Conservation (phyloP, 2,888 invertebrate genomes). For the Cerastoderma edule region DNA sequence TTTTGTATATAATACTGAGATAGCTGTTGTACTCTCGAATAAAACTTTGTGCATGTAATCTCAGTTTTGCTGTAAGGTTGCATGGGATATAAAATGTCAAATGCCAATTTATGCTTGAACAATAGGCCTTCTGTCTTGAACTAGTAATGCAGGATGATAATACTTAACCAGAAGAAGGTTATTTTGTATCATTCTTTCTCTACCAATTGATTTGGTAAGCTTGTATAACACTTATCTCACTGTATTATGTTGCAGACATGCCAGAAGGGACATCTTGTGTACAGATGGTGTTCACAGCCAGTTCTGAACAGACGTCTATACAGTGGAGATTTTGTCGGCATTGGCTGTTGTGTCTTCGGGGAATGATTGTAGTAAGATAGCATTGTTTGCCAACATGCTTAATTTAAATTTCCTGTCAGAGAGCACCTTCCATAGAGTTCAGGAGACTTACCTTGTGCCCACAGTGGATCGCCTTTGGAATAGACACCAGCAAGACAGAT, state of each 20-base stretch:
- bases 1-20: no score
- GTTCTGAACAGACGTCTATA: neutral
- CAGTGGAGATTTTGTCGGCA: neutral
- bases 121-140: no score
- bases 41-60: no score
- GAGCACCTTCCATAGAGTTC: neutral
- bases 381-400: neutral
- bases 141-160: no score
- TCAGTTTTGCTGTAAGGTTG: no score
- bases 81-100: no score
- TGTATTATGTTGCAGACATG: neutral
- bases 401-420: neutral
- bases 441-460: neutral
- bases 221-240: no score
- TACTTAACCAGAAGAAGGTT: no score
- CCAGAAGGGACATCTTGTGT: neutral
- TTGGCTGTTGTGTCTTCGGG: neutral
- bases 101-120: no score
- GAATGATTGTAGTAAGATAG: neutral
- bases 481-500: neutral
- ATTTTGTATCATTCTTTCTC: no score
- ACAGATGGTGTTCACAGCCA: conserved; percentile 1
- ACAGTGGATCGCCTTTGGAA: neutral
- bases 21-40: no score
- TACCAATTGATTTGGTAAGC: no score